phyloP scores from a whole-genome alignment of 2,113 vertebrate species.

The Amphiprion ocellaris region DNA sequence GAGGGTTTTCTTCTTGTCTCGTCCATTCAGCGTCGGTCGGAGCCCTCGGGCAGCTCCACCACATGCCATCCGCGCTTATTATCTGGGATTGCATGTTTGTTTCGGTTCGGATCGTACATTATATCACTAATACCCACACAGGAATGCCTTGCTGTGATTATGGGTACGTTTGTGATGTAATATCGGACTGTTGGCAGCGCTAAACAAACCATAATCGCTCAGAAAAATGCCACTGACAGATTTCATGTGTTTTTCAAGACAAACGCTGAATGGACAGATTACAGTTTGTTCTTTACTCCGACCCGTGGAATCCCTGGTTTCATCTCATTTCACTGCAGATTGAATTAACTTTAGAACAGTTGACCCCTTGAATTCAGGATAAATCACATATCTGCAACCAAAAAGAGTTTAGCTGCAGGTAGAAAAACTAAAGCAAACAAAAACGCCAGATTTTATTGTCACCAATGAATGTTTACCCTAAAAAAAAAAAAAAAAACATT shows the following conservation, averaged over 20 bases:
- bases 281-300: not conserved
- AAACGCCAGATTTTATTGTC: too few relatives aligned
- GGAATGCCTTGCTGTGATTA: constrained; percentile 13
- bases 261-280: not conserved
- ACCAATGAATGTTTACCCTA: too few relatives aligned
- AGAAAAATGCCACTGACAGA: constrained; percentile 7
- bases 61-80: constrained; percentile 3
- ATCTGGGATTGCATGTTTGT: constrained; percentile 11
- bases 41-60: not conserved
- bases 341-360: too few relatives aligned
- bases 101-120: constrained; percentile 4
- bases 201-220: not conserved
- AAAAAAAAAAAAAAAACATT: too few relatives aligned
- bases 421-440: too few relatives aligned
- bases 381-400: too few relatives aligned
- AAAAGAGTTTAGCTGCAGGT: too few relatives aligned
- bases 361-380: too few relatives aligned
- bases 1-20: not conserved
- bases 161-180: constrained; percentile 18
- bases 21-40: not conserved
- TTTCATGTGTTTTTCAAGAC: not conserved
- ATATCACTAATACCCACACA: constrained; percentile 3
- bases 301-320: not conserved
- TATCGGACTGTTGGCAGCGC: constrained; percentile 6
- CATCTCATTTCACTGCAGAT: too few relatives aligned